These are phyloP conservation scores for Dasyprocta punctata DNA, from an alignment of 2,113 vertebrate species.

Conservation along the genomic window DNA sequence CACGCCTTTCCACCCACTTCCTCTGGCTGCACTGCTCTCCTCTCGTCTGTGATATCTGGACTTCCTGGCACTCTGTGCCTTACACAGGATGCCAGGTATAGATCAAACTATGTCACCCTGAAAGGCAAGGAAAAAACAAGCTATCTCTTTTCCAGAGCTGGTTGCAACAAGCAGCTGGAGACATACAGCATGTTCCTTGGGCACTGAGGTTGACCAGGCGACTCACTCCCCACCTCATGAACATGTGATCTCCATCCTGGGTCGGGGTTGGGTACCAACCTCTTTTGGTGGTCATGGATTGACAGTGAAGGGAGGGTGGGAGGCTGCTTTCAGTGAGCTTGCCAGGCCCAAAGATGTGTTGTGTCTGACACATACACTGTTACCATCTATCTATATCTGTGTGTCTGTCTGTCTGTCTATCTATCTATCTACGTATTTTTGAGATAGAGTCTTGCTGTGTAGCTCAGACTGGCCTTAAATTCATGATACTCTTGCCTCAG, in stretches of 20 bases:
- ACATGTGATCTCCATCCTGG: rapidly evolving
- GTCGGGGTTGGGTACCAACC: background rate
- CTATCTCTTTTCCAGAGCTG: background rate
- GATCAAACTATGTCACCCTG: background rate
- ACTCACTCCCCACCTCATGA: background rate
- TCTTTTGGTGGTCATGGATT: no score
- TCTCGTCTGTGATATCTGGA: background rate
- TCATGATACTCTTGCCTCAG: background rate
- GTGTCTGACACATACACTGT: background rate
- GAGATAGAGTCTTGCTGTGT: background rate
- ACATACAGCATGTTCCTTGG: rapidly evolving
- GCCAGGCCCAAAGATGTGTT: background rate
- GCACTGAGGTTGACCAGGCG: rapidly evolving
- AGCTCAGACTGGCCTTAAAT: background rate
- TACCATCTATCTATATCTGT: no score
- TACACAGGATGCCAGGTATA: background rate
- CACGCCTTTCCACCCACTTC: background rate
- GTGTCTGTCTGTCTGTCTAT: no score
- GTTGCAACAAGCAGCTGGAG: background rate
- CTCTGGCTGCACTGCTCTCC: background rate
- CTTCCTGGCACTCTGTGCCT: background rate
- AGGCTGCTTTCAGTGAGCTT: background rate
- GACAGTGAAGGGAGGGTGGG: background rate
- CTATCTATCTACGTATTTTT: background rate
- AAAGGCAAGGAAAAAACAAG: background rate